Percentiles rank a stretch among this genome's conserved stretches.
These are phyloP conservation scores for Aurelia coerulea DNA, from an alignment of 30 jellyfish, hydroid and myxozoan species.

Conservation along the genomic window DNA sequence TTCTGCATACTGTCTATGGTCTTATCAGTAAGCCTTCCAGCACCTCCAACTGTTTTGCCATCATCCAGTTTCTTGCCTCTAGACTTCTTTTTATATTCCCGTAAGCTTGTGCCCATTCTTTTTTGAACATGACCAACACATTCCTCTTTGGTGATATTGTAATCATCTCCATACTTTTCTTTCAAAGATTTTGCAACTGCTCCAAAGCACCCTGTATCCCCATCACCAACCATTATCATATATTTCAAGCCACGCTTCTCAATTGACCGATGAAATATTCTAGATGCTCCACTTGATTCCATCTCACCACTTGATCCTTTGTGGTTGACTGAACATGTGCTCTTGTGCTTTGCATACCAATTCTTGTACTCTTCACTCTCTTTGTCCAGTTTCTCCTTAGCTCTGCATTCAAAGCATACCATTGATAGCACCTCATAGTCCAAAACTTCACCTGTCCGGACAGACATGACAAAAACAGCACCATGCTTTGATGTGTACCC, in stretches of 20 bases:
- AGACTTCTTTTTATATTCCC: background rate
- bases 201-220: conserved; percentile 60
- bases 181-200: no score
- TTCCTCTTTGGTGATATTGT: conserved; percentile 29
- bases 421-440: conserved; percentile 21
- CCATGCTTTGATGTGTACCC: no score
- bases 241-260: conserved; percentile 26
- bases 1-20: conserved; percentile 26
- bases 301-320: conserved; percentile 27
- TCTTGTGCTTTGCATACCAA: no score
- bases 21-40: conserved; percentile 36
- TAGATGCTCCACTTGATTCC: conserved; percentile 41
- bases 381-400: background rate
- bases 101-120: no score
- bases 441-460: conserved; percentile 37
- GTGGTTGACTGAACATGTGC: conserved; percentile 44
- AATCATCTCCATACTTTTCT: conserved; percentile 22
- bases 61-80: conserved; percentile 40
- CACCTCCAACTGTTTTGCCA: conserved; percentile 54
- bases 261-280: conserved; percentile 17
- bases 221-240: conserved; percentile 51
- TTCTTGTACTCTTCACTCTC: background rate
- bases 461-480: conserved; percentile 41
- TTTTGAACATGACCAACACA: conserved; percentile 57
- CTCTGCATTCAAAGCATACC: conserved; percentile 12